These are phyloP conservation scores for Probaryconus sp. DNA, from an alignment of 1,140 invertebrate species.

Conservation along the genomic window DNA sequence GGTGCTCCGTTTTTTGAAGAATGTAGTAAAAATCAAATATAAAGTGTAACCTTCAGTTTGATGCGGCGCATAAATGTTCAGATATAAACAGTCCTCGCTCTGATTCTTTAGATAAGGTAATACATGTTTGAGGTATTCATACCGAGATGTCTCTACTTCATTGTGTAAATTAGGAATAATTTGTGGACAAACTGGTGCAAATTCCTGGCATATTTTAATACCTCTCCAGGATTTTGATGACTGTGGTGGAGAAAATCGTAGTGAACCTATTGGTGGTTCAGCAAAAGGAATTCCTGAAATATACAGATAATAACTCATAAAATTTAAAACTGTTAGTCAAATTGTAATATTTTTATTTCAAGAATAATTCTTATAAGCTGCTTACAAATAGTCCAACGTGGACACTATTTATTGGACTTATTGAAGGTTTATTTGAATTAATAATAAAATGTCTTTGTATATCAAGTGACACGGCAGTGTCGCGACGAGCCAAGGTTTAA, in stretches of 20 bases:
- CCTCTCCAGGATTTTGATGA: constrained; percentile 85
- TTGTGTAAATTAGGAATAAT: constrained; percentile 81
- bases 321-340: too few relatives aligned
- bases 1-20: too few relatives aligned
- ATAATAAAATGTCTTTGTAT: too few relatives aligned
- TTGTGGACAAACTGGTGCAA: constrained; percentile 92
- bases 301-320: too few relatives aligned
- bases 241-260: constrained; percentile 92
- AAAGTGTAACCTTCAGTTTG: constrained; percentile 79
- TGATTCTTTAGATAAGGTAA: constrained; percentile 86
- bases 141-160: constrained; percentile 81
- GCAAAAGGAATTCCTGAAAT: constrained; percentile 91
- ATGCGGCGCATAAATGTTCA: constrained; percentile 95
- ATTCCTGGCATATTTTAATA: constrained; percentile 84
- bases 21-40: constrained; percentile 22
- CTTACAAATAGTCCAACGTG: too few relatives aligned
- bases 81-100: constrained; percentile 94
- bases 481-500: too few relatives aligned
- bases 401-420: too few relatives aligned
- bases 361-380: too few relatives aligned
- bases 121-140: constrained; percentile 84
- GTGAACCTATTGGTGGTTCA: constrained; percentile 88
- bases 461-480: too few relatives aligned
- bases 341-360: too few relatives aligned
- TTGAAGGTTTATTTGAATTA: too few relatives aligned